phyloP scores from a whole-genome alignment of 2,888 invertebrate species.

The Norana najaformis region DNA sequence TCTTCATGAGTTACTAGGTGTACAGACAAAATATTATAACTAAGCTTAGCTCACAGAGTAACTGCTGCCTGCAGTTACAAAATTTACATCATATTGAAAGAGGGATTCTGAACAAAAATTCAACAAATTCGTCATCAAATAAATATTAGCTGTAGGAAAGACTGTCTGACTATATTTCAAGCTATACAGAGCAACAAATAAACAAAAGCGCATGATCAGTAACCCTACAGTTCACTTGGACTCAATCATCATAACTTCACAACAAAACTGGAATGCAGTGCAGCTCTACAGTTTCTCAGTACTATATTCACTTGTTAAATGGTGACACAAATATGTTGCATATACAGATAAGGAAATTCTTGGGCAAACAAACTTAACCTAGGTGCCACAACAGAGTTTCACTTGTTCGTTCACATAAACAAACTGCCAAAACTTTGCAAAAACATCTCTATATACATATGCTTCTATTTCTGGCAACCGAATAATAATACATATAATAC shows the following conservation, averaged over 20 bases:
- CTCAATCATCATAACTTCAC: not conserved
- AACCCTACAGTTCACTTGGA: no score
- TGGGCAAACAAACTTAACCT: not conserved
- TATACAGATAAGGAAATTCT: not conserved
- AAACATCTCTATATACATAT: not conserved
- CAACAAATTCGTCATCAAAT: not conserved
- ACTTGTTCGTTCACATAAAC: not conserved
- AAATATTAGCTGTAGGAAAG: not conserved
- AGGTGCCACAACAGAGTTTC: not conserved
- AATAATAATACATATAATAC: not conserved
- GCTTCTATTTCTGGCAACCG: not conserved
- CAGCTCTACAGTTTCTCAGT: not conserved
- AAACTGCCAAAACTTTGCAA: not conserved
- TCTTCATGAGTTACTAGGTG: not conserved
- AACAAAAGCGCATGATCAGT: no score
- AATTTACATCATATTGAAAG: slow-evolving; percentile 3
- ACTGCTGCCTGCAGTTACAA: slow-evolving; percentile 1
- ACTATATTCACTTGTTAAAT: not conserved
- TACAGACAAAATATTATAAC: not conserved
- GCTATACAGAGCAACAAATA: no score
- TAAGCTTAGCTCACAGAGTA: not conserved
- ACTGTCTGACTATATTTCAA: not conserved
- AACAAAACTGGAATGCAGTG: not conserved
- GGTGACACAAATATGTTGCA: not conserved
- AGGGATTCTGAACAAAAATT: not conserved